Conservation (phyloP, 2,797 vertebrate species). For the Amazona finschi region DNA sequence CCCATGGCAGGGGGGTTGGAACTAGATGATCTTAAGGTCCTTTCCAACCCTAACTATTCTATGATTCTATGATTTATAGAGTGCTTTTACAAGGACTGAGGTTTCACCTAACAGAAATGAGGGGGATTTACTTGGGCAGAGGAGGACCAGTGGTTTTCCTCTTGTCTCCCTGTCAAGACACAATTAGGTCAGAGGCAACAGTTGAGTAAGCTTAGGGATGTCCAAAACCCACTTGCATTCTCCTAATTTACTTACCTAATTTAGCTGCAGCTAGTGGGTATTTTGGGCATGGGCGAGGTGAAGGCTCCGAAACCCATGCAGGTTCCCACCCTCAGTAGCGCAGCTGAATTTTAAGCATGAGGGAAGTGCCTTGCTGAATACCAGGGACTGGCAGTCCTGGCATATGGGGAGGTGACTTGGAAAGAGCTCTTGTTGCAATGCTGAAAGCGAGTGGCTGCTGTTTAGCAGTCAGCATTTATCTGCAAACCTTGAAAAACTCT, state of each 20-base stretch:
- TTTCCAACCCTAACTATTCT: no score
- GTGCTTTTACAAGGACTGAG: background rate
- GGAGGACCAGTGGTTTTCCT: background rate
- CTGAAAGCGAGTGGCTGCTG: background rate
- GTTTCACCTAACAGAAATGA: background rate
- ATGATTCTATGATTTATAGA: background rate
- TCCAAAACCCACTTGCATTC: background rate
- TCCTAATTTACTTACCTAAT: background rate
- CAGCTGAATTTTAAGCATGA: background rate
- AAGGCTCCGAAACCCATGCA: fast-evolving
- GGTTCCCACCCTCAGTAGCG: background rate
- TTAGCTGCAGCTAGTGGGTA: background rate
- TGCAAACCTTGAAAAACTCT: background rate
- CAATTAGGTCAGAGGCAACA: background rate
- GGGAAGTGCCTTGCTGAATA: background rate
- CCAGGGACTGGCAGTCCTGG: background rate
- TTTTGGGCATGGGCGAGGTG: background rate
- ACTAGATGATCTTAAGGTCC: no score
- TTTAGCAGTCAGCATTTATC: background rate
- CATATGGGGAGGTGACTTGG: background rate
- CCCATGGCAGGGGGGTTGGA: no score
- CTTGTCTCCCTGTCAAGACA: background rate
- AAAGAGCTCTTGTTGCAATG: background rate
- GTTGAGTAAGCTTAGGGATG: background rate
- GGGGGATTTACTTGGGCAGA: background rate